phyloP scores from a whole-genome alignment of 2,888 invertebrate genomes.

The Stenodera caucasica region DNA sequence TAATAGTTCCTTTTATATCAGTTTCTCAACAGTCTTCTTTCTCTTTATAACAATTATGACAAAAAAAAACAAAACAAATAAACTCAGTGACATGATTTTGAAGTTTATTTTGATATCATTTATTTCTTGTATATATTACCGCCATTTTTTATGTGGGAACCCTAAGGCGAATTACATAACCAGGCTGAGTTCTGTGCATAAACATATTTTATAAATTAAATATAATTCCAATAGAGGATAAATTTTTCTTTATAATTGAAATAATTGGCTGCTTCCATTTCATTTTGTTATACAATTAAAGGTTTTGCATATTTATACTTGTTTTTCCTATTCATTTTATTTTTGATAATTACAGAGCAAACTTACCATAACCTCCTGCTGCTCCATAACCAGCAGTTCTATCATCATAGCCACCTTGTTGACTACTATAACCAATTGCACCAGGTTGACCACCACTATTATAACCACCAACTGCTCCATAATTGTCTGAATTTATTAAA shows the following conservation, averaged over 20 bases:
- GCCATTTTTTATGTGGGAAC: constrained; percentile 4
- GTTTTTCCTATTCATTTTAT: constrained; percentile 3
- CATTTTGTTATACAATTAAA: neutral
- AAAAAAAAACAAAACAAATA: neutral
- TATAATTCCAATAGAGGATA: neutral
- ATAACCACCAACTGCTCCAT: constrained; percentile 31
- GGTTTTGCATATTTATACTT: too few species aligned
- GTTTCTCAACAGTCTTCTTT: neutral
- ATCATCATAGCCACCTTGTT: constrained; percentile 34
- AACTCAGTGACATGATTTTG: neutral
- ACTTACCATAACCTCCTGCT: constrained; percentile 42
- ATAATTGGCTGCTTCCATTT: constrained; percentile 10
- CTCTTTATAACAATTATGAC: too few species aligned
- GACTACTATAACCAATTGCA: constrained; percentile 31
- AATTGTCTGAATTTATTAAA: constrained; percentile 16
- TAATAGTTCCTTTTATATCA: neutral
- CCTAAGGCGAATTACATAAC: constrained; percentile 20
- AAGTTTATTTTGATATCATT: neutral
- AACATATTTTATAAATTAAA: neutral
- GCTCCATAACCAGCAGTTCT: constrained; percentile 38
- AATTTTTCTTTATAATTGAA: neutral
- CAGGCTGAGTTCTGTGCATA: constrained; percentile 23
- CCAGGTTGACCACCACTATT: constrained; percentile 30
- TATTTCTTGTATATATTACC: neutral
- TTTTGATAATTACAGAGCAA: neutral